These are phyloP conservation scores for Hestina assimilis DNA, from an alignment of 1,140 invertebrate species.

Conservation along the genomic window DNA sequence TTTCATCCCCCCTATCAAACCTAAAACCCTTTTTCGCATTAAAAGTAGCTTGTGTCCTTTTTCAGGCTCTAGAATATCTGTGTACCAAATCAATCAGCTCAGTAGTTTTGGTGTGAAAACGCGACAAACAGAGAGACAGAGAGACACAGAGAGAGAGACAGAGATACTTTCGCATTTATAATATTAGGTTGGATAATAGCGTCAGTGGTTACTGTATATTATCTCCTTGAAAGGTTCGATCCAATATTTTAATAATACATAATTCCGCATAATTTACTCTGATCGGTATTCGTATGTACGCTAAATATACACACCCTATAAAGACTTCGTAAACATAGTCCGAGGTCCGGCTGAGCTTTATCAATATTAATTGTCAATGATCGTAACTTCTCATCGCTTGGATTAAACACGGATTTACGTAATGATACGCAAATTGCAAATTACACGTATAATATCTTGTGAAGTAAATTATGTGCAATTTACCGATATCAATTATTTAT, in stretches of 20 bases:
- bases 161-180: no score
- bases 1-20: no score
- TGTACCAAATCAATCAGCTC: no score
- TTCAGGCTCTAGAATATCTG: no score
- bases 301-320: conserved; percentile 35
- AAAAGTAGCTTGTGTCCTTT: no score
- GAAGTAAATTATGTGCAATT: neutral
- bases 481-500: neutral
- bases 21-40: no score
- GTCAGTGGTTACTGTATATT: conserved; percentile 14
- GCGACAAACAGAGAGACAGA: no score
- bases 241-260: conserved; percentile 25
- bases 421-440: neutral
- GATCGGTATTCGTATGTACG: conserved; percentile 29
- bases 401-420: neutral
- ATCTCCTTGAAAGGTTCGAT: conserved; percentile 8
- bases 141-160: no score
- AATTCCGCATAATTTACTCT: conserved; percentile 37
- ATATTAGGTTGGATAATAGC: no score
- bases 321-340: conserved; percentile 28
- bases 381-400: conserved; percentile 7
- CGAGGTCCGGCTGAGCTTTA: conserved; percentile 6
- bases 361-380: conserved; percentile 15
- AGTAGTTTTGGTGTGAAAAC: no score
- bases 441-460: neutral